A percentile compares a stretch with the other conserved stretches of the same genome.
These are phyloP conservation scores for Cheilosia soror DNA, from an alignment of 2,888 invertebrate species.

Conservation along the genomic window DNA sequence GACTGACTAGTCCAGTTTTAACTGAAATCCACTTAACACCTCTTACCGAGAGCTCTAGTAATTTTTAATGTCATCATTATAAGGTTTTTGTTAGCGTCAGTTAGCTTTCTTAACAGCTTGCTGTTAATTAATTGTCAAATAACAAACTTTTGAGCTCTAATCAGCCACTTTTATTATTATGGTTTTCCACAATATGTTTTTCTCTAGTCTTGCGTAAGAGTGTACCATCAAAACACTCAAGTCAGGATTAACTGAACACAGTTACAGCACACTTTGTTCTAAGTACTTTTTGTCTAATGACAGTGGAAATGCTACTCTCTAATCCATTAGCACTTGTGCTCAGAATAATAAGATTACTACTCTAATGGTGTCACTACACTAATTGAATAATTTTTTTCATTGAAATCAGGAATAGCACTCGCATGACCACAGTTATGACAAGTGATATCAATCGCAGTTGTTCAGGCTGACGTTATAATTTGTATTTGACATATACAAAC, in stretches of 20 bases:
- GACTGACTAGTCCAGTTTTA: constrained; percentile 37
- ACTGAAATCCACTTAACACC: constrained; percentile 55
- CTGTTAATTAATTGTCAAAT: constrained; percentile 57
- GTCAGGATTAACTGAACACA: constrained; percentile 2
- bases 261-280: background rate
- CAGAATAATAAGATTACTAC: background rate
- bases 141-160: background rate
- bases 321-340: constrained; percentile 34
- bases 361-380: constrained; percentile 5
- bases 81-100: constrained; percentile 19
- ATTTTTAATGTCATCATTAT: constrained; percentile 42
- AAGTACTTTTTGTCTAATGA: background rate
- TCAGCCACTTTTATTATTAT: background rate
- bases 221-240: constrained; percentile 8
- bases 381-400: constrained; percentile 36
- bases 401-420: constrained; percentile 9
- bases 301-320: background rate
- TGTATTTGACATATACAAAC: constrained; percentile 37
- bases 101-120: constrained; percentile 8
- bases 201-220: background rate
- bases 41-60: constrained; percentile 41
- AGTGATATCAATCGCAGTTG: constrained; percentile 12
- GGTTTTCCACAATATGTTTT: background rate
- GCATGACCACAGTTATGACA: constrained; percentile 9
- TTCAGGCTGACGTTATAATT: background rate